Conservation (phyloP, 2,888 invertebrate species). For the Actias luna region DNA sequence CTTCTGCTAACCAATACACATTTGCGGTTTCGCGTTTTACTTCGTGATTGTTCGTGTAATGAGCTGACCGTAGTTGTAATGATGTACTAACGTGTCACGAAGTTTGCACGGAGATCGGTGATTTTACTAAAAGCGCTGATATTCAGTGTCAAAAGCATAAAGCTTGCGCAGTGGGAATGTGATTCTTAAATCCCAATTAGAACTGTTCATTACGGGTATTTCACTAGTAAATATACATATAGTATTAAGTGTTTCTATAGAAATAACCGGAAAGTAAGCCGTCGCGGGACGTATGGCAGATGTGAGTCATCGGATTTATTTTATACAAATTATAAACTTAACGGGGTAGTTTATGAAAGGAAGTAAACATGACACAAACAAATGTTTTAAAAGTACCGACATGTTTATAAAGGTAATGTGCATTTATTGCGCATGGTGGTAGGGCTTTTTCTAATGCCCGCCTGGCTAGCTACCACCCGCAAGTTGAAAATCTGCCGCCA, state of each 20-base stretch:
- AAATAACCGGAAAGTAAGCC: too few species aligned
- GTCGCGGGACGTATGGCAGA: too few species aligned
- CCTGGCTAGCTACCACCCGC: too few species aligned
- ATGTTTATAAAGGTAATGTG: too few species aligned
- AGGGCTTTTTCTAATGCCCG: too few species aligned
- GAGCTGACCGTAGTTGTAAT: neutral
- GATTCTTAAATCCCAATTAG: neutral
- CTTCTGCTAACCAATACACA: slow-evolving; percentile 4
- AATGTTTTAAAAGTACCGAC: too few species aligned
- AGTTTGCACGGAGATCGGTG: neutral
- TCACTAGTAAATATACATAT: neutral
- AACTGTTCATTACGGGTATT: neutral
- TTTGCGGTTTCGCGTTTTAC: slow-evolving; percentile 9
- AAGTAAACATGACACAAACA: too few species aligned
- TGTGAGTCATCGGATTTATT: too few species aligned
- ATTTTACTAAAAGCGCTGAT: neutral
- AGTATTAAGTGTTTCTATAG: neutral
- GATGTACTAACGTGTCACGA: neutral
- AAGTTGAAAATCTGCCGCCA: too few species aligned
- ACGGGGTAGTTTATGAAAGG: too few species aligned
- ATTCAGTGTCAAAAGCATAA: neutral
- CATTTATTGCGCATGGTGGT: too few species aligned
- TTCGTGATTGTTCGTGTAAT: neutral
- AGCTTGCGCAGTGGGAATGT: neutral
- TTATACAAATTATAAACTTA: too few species aligned